Conservation (phyloP, 2,113 vertebrate species). For the Rattus rattus region DNA sequence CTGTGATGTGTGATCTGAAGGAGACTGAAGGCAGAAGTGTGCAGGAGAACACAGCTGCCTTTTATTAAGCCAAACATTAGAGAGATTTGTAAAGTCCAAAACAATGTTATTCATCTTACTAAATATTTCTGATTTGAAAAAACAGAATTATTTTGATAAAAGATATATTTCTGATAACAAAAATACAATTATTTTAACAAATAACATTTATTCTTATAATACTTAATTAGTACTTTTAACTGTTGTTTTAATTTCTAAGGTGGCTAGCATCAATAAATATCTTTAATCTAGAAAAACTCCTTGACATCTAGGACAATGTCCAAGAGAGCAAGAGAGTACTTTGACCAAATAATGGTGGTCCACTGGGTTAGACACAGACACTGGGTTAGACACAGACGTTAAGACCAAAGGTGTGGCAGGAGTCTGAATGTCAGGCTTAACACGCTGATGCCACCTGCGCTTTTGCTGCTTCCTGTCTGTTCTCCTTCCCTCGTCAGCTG, state of each 20-base stretch:
- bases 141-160: constrained; percentile 43
- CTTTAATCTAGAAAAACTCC: not conserved
- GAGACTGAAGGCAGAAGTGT: constrained; percentile 66
- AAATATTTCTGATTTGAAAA: constrained; percentile 57
- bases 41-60: constrained; percentile 66
- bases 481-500: not conserved
- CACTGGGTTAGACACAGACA: too few species aligned
- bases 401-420: not conserved
- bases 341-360: not conserved
- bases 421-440: not conserved
- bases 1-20: constrained; percentile 60
- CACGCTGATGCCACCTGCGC: not conserved
- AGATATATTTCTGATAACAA: constrained; percentile 2
- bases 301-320: not conserved
- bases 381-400: not conserved
- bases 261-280: constrained; percentile 7
- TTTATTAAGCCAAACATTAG: constrained; percentile 63
- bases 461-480: not conserved
- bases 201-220: not conserved
- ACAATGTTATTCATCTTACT: constrained; percentile 35
- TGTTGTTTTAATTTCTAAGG: constrained; percentile 38
- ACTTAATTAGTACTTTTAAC: constrained; percentile 1
- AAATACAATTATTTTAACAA: not conserved
- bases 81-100: constrained; percentile 51
- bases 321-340: not conserved